These are phyloP conservation scores for Typhlichthys eigenmanni DNA, from an alignment of 2,797 vertebrate genomes.

Conservation along the genomic window DNA sequence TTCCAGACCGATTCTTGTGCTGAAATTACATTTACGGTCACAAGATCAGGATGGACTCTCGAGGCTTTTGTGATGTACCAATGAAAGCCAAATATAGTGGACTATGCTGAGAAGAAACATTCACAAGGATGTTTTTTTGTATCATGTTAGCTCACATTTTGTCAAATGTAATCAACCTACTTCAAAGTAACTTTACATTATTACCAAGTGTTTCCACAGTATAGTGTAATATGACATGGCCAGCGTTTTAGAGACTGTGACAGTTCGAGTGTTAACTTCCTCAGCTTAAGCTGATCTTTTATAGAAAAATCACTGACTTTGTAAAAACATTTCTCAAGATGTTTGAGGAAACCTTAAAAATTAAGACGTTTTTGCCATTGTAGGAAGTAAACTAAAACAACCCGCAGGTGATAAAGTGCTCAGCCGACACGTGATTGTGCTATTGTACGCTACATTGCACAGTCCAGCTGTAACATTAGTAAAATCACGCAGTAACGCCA, in stretches of 20 bases:
- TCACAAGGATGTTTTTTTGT: conserved; percentile 12
- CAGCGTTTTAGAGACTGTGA: conserved; percentile 8
- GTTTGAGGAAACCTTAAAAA: conserved; percentile 45
- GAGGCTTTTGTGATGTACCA: no score
- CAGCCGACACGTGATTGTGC: conserved; percentile 51
- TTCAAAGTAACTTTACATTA: conserved; percentile 11
- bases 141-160: background rate
- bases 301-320: conserved; percentile 47
- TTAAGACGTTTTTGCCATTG: conserved; percentile 31
- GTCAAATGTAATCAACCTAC: background rate
- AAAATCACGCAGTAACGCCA: conserved; percentile 11
- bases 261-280: conserved; percentile 8
- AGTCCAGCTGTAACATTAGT: conserved; percentile 51
- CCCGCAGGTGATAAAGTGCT: conserved; percentile 12
- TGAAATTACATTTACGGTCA: no score
- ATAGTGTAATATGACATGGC: conserved; percentile 17
- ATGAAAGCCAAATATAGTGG: background rate
- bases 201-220: conserved; percentile 6
- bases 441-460: conserved; percentile 52
- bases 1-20: no score
- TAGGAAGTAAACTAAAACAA: conserved; percentile 30
- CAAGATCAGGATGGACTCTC: no score
- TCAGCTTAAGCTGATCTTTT: conserved; percentile 12
- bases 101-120: conserved; percentile 1
- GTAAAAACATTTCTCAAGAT: conserved; percentile 54